phyloP scores from a whole-genome alignment of 2,888 invertebrate species.

The Leuctra nigra region DNA sequence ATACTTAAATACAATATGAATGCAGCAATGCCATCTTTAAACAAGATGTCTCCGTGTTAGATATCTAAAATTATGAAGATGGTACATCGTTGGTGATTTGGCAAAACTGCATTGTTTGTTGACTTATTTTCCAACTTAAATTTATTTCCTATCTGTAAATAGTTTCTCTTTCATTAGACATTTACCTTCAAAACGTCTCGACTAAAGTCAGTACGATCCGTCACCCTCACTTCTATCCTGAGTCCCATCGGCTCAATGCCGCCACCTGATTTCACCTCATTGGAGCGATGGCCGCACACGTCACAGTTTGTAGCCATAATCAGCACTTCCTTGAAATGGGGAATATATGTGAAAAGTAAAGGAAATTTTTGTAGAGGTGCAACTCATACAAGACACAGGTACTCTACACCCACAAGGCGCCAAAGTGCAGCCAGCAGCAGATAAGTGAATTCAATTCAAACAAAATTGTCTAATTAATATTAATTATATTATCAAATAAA shows the following conservation, averaged over 20 bases:
- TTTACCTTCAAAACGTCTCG: slow-evolving; percentile 87
- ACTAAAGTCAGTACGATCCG: slow-evolving; percentile 67
- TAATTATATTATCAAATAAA: too few relatives aligned
- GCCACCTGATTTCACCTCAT: slow-evolving; percentile 92
- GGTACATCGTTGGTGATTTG: too few relatives aligned
- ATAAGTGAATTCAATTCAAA: too few relatives aligned
- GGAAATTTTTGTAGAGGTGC: too few relatives aligned
- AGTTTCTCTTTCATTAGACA: background rate
- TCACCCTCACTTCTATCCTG: slow-evolving; percentile 66
- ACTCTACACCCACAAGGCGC: too few relatives aligned
- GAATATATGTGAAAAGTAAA: slow-evolving; percentile 58
- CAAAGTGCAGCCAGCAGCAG: too few relatives aligned
- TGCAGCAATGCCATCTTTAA: too few relatives aligned
- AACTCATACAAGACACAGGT: too few relatives aligned
- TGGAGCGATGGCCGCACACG: slow-evolving; percentile 82
- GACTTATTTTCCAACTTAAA: slow-evolving; percentile 16
- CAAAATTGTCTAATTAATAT: too few relatives aligned
- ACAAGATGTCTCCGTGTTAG: too few relatives aligned
- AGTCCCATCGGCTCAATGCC: slow-evolving; percentile 80
- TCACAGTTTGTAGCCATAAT: slow-evolving; percentile 97
- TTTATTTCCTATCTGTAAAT: background rate
- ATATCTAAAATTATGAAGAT: too few relatives aligned
- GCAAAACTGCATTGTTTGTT: slow-evolving; percentile 13
- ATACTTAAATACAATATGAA: too few relatives aligned
- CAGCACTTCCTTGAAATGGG: slow-evolving; percentile 95